Evolutionary conservation across 2,797 vertebrate genomes (phyloP).

Genomic region (Prionace glauca): DNA sequence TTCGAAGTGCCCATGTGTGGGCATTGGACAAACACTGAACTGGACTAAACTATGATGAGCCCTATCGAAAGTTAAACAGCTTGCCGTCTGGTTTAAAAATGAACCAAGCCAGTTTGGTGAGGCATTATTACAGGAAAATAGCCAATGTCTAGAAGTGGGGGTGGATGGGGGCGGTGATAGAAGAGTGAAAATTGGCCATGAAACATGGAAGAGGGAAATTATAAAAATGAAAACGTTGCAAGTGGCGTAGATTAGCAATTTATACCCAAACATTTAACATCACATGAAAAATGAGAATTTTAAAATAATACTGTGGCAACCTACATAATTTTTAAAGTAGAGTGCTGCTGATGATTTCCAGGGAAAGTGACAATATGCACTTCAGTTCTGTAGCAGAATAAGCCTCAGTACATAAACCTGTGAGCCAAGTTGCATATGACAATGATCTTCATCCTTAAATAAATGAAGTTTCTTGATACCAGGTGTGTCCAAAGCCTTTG

Average conservation of each 20-base stretch:
- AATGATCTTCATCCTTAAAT: constrained; percentile 29
- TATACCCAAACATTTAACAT: not conserved
- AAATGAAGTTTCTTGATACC: constrained; percentile 30
- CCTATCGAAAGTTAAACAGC: not conserved
- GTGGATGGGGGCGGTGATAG: not conserved
- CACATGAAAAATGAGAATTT: not conserved
- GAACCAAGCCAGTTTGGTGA: not conserved
- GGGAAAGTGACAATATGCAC: not conserved
- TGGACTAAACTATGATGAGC: not conserved
- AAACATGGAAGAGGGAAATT: not conserved
- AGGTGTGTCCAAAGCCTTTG: not conserved
- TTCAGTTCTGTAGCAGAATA: constrained; percentile 3
- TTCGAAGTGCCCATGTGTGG: not conserved
- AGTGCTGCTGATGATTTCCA: not conserved
- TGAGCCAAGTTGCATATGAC: not conserved
- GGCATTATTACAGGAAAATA: not conserved
- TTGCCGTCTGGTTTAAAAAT: not conserved
- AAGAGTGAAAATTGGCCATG: not conserved
- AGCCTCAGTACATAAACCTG: not conserved
- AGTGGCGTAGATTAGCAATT: not conserved
- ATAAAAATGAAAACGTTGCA: not conserved
- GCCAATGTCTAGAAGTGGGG: not conserved
- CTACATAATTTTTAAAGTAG: not conserved
- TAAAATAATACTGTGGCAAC: not conserved
- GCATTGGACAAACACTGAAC: not conserved